Percentiles rank a stretch among this genome's conserved stretches.
These are phyloP conservation scores for Epirrhoe tristata DNA, from an alignment of 2,888 invertebrate species.

Conservation along the genomic window DNA sequence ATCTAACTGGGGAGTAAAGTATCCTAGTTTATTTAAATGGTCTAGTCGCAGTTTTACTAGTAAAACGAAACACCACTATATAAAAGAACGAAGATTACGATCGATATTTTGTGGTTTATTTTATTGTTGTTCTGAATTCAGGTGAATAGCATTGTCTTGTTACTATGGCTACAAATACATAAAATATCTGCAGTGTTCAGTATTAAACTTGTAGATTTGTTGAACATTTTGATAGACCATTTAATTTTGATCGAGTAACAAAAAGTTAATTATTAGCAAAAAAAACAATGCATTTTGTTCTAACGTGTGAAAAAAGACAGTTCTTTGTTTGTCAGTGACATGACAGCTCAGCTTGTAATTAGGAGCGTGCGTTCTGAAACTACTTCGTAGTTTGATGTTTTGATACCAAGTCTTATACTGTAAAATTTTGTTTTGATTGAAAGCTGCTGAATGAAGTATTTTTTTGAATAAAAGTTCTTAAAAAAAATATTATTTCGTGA, in stretches of 20 bases:
- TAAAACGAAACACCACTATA: constrained; percentile 32
- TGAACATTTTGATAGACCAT: no score
- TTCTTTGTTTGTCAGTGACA: constrained; percentile 41
- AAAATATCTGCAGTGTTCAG: constrained; percentile 18
- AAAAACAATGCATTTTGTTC: constrained; percentile 18
- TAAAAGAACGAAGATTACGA: constrained; percentile 44
- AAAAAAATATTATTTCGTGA: neutral
- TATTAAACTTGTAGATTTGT: neutral
- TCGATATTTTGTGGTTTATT: constrained; percentile 52
- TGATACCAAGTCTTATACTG: neutral
- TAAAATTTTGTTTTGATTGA: no score
- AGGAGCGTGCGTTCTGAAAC: constrained; percentile 54
- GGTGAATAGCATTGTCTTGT: constrained; percentile 33
- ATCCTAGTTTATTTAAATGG: neutral
- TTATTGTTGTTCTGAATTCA: constrained; percentile 56
- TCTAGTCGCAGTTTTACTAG: constrained; percentile 21
- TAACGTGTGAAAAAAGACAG: neutral
- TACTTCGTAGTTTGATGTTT: neutral
- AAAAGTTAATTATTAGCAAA: no score
- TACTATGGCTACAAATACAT: constrained; percentile 46
- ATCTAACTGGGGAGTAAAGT: constrained; percentile 33
- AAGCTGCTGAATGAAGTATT: neutral
- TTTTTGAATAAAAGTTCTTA: neutral
- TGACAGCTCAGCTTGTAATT: constrained; percentile 29
- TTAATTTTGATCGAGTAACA: no score